phyloP scores from a whole-genome alignment of 2,888 invertebrate genomes.

The Iphiclides podalirius region DNA sequence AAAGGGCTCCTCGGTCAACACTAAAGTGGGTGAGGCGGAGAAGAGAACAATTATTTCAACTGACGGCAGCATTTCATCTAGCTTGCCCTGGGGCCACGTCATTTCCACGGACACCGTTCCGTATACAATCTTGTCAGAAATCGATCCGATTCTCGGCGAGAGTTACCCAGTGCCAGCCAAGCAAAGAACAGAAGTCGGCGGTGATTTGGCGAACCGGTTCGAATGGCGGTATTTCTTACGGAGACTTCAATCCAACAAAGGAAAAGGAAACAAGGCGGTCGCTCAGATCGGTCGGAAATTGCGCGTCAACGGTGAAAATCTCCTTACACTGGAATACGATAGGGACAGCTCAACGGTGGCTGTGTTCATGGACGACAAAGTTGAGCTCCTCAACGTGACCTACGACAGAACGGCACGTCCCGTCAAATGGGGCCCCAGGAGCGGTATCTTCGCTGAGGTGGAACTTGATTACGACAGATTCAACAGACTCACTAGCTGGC shows the following conservation, averaged over 20 bases:
- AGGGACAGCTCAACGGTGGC: conserved; percentile 91
- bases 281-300: conserved; percentile 92
- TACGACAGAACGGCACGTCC: conserved; percentile 92
- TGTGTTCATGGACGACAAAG: conserved; percentile 92
- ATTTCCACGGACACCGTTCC: conserved; percentile 95
- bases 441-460: conserved; percentile 92
- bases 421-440: conserved; percentile 90
- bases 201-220: conserved; percentile 94
- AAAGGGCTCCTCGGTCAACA: conserved; percentile 91
- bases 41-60: conserved; percentile 88
- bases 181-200: conserved; percentile 93
- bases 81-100: conserved; percentile 92
- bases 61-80: conserved; percentile 90
- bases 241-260: conserved; percentile 83
- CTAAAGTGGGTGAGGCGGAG: conserved; percentile 90
- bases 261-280: conserved; percentile 83
- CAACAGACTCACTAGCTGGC: conserved; percentile 93
- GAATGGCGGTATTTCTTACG: conserved; percentile 97
- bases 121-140: conserved; percentile 93
- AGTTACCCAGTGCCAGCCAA: conserved; percentile 95
- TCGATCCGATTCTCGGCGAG: conserved; percentile 92
- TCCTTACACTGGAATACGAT: conserved; percentile 95
- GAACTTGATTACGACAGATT: conserved; percentile 95
- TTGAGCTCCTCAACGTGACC: conserved; percentile 91
- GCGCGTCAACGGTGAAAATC: conserved; percentile 94